Conservation (phyloP, 2,888 invertebrate genomes). For the Falcaria lacertinaria region DNA sequence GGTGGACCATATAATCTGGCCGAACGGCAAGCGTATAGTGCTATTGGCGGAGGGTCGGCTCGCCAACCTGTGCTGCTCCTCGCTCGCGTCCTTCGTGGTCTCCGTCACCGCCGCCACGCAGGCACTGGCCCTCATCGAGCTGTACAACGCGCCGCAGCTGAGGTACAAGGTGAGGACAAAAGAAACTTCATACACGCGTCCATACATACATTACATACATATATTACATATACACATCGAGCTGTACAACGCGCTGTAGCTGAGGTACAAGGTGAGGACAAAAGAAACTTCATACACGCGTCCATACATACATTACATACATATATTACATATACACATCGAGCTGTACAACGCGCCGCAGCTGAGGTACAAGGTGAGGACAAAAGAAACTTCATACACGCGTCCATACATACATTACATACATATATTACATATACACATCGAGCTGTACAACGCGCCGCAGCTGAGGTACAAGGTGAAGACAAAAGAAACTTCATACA, state of each 20-base stretch:
- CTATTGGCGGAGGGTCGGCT: constrained; percentile 96
- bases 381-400: no score
- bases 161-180: constrained; percentile 86
- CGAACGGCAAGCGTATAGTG: constrained; percentile 96
- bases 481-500: no score
- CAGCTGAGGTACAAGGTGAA: constrained; percentile 91
- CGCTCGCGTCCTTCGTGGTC: constrained; percentile 98
- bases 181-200: no score
- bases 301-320: no score
- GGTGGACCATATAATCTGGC: constrained; percentile 99
- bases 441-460: constrained; percentile 85
- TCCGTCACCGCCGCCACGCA: constrained; percentile 98
- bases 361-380: constrained; percentile 90
- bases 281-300: no score
- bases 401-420: no score
- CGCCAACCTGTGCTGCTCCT: constrained; percentile 97
- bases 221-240: no score
- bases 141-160: constrained; percentile 96
- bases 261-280: constrained; percentile 88
- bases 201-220: no score
- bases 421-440: no score
- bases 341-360: constrained; percentile 86
- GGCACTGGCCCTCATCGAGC: constrained; percentile 96
- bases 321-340: no score
- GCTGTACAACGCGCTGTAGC: constrained; percentile 86